Conservation (phyloP, 2,888 invertebrate genomes). For the Cyclophora albipunctata region DNA sequence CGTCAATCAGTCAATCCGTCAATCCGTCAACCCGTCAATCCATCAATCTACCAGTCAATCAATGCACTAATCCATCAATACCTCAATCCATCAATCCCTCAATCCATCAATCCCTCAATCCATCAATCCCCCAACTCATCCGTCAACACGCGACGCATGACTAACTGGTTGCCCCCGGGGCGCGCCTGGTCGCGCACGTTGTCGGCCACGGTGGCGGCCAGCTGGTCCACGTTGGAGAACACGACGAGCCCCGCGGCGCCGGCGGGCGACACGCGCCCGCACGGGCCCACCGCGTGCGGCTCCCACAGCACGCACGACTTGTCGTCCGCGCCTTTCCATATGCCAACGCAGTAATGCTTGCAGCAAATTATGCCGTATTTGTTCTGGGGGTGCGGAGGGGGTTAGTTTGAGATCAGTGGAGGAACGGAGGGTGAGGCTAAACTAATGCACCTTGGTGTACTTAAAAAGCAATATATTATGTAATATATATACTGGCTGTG, state of each 20-base stretch:
- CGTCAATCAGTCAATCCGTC: too few species aligned
- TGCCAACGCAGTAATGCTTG: slow-evolving; percentile 55
- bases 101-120: too few species aligned
- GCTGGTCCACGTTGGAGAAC: slow-evolving; percentile 35
- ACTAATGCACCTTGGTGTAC: too few species aligned
- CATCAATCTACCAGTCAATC: too few species aligned
- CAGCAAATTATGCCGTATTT: slow-evolving; percentile 54
- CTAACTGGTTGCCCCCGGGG: slow-evolving; percentile 49
- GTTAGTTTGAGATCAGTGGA: not conserved
- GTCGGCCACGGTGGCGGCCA: slow-evolving; percentile 38
- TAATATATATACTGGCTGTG: too few species aligned
- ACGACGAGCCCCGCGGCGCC: slow-evolving; percentile 46
- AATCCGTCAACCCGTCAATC: too few species aligned
- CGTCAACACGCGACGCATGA: not conserved
- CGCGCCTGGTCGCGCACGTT: slow-evolving; percentile 40
- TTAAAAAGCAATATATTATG: too few species aligned
- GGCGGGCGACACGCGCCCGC: slow-evolving; percentile 37
- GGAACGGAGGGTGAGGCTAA: too few species aligned
- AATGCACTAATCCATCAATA: too few species aligned
- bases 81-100: too few species aligned
- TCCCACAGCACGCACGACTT: slow-evolving; percentile 46
- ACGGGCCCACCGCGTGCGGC: slow-evolving; percentile 54
- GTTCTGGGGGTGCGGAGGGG: slow-evolving; percentile 24
- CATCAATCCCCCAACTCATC: too few species aligned
- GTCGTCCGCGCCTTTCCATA: slow-evolving; percentile 45